These are phyloP conservation scores for Ivindomyrus marchei DNA, from an alignment of 2,113 vertebrate species.

Conservation along the genomic window DNA sequence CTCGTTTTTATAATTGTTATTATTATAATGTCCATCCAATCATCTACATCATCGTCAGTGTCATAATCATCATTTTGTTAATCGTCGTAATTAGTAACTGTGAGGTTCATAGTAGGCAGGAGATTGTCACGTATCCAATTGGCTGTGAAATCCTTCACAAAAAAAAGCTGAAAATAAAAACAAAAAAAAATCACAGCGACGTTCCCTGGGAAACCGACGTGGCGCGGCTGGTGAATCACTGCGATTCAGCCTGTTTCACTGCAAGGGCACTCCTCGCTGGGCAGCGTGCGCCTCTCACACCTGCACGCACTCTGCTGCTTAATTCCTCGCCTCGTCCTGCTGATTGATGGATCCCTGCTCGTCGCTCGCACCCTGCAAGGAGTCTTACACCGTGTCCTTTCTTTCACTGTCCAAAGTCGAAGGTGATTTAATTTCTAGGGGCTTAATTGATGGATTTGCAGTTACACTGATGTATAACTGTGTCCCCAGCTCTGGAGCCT, in stretches of 20 bases:
- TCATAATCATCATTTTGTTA: not conserved
- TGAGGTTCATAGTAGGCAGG: not conserved
- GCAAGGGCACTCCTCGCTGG: not conserved
- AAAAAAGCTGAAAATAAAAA: not conserved
- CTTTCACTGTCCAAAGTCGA: not conserved
- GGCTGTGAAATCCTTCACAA: not conserved
- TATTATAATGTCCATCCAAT: not conserved
- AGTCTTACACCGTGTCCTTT: not conserved
- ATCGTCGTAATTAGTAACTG: not conserved
- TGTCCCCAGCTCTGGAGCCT: not conserved
- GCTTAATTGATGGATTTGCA: not conserved
- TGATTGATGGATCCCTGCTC: not conserved
- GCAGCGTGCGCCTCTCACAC: not conserved
- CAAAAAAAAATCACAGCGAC: not conserved
- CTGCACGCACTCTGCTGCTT: not conserved
- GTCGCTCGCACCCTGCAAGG: not conserved
- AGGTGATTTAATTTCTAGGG: not conserved
- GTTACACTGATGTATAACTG: not conserved
- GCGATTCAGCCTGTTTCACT: not conserved
- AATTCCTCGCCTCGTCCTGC: not conserved
- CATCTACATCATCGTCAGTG: constrained; percentile 1
- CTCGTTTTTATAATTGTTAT: not conserved
- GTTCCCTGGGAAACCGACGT: not conserved
- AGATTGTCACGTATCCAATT: not conserved
- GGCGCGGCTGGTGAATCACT: not conserved